Evolutionary conservation across 2,888 invertebrate species (phyloP), one percentile per base, ranked within the genome.

Genomic region (Lithophane leautieri): DNA sequence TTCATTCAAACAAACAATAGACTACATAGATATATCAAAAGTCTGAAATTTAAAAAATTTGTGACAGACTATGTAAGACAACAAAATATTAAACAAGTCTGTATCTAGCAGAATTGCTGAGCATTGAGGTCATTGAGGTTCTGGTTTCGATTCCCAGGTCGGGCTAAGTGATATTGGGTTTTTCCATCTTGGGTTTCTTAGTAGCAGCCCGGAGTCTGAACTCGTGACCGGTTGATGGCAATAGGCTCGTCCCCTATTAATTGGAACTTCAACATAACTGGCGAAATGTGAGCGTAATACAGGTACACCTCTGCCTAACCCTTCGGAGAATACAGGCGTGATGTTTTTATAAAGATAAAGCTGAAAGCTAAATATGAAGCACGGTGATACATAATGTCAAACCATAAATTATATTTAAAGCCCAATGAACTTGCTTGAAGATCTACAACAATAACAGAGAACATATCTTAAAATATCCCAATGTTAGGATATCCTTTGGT

Each of bases 401-500:
- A 25, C 11, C 9, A 28, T 42, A 73, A 73, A 42, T 50, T 34
- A 56, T n/a, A 25, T 8, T n/a, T 16, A 14, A 16, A 54, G 2
- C 14, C 14, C 19, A 52, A 77, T 11, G n/a, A 61, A 62, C 42
- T 60, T 19, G 12, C 79, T 77, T 28, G 11, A 25, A 58, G 19
- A 61, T 34, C n/a, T n/a, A 68, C 58, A 54, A 40, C 25, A 65
- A 44, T 58, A 73, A 40, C 19, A 65, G n/a, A 19, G 61, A 63
- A 61, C 56, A 61, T 63, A 71, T 85, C 83, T 73, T 78, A 85
- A 83, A 69, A 73, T 85, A 83, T 54, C 70, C 25, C 25, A 40
- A 47, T 42, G 34, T 63, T 73, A 78, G 86, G 42, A 85, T 85
- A 78, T 85, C 83, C 85, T 77, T 74, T 73, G 47, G 54, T 73